phyloP scores from a whole-genome alignment of 2,797 vertebrate genomes.

The Brachyrhaphis roseni region DNA sequence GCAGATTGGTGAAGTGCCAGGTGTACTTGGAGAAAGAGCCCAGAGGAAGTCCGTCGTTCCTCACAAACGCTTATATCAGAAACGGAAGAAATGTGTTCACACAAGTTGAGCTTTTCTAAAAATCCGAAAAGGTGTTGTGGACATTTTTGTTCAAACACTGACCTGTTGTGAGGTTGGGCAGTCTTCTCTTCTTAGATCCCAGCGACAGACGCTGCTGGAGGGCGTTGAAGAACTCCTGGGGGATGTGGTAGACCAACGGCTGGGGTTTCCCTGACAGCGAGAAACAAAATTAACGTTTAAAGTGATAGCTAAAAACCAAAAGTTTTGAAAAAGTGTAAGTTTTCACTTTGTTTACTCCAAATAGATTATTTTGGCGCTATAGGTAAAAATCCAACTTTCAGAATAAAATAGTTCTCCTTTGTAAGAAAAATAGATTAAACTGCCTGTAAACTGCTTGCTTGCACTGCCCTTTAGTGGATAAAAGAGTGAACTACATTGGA shows the following conservation, averaged over 20 bases:
- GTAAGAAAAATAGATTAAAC: neutral
- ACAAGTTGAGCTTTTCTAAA: neutral
- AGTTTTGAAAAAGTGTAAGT: neutral
- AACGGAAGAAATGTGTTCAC: neutral
- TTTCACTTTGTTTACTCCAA: neutral
- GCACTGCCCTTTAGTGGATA: slow-evolving; percentile 4
- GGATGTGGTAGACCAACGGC: slow-evolving; percentile 90
- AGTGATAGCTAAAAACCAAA: neutral
- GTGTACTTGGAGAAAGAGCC: slow-evolving; percentile 92
- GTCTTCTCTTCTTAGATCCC: slow-evolving; percentile 88
- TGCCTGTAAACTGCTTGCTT: neutral
- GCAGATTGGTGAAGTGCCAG: slow-evolving; percentile 91
- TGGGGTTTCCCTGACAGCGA: slow-evolving; percentile 86
- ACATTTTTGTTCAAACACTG: neutral
- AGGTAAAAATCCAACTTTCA: neutral
- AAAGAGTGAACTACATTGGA: neutral
- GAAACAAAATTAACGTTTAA: slow-evolving; percentile 7
- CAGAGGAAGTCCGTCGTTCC: slow-evolving; percentile 85
- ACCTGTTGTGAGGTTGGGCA: slow-evolving; percentile 91
- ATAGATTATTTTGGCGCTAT: neutral
- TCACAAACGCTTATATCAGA: slow-evolving; percentile 81
- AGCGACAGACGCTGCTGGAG: slow-evolving; percentile 91
- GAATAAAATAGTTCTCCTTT: neutral
- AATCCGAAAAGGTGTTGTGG: neutral
- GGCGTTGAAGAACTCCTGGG: slow-evolving; percentile 91